Evolutionary conservation across 2,888 invertebrate species (phyloP).

Genomic region (Sepiola atlantica): DNA sequence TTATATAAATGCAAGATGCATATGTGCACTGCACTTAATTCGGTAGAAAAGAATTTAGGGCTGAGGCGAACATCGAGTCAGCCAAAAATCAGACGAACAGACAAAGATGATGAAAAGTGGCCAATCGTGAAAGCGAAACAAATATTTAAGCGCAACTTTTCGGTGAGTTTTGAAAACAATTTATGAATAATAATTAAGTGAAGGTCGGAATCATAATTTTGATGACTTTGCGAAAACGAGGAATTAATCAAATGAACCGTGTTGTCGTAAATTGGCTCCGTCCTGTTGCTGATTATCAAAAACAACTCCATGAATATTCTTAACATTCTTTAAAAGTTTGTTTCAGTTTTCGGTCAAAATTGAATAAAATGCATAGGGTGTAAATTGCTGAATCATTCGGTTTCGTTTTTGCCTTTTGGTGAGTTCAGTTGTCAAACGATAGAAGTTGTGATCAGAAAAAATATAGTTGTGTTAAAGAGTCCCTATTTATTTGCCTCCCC

Average conservation of each 20-base stretch:
- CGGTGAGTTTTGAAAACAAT: not conserved
- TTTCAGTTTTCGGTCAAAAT: not conserved
- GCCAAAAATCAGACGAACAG: not conserved
- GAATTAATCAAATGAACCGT: not conserved
- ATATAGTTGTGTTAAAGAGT: no score
- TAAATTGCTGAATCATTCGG: not conserved
- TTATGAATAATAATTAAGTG: not conserved
- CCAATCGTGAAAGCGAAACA: not conserved
- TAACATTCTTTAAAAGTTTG: not conserved
- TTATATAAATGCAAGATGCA: constrained; percentile 32
- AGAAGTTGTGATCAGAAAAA: not conserved
- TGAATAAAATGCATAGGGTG: not conserved
- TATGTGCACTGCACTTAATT: not conserved
- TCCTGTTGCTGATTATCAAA: not conserved
- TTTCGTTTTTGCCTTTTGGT: not conserved
- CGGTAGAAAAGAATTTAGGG: not conserved
- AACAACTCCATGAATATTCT: not conserved
- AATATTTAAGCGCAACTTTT: not conserved
- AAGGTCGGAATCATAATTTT: not conserved
- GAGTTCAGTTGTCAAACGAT: not conserved
- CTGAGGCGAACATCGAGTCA: not conserved
- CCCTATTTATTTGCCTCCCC: no score
- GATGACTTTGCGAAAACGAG: not conserved
- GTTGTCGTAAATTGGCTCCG: not conserved
- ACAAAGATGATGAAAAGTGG: not conserved